Evolutionary conservation across 2,113 vertebrate genomes (phyloP), one percentile per base, ranked within the genome.

Genomic region (Pelvicachromis taeniatus): DNA sequence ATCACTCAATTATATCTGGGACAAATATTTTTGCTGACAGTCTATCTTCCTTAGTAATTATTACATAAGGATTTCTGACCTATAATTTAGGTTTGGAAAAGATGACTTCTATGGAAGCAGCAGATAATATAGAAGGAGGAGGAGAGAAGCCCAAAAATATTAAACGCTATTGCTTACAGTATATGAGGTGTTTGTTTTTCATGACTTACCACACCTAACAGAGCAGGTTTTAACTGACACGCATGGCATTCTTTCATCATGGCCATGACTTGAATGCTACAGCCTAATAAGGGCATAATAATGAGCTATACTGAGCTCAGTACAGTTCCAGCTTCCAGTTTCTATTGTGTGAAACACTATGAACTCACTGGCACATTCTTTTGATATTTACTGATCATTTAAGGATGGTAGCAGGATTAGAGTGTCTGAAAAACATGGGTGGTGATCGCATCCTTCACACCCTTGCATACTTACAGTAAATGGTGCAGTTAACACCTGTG

Each of bases 51-150:
- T 87, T 53, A 48, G 84, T 82, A 70, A 88, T 88, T 87, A 87
- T 92, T 92, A 88, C 80, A 58, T 88, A 83, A 88, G 79, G 19
- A 42, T 26, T 54, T 73, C 80, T 8, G 75, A 59, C 50, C 87
- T 92, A 83, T 93, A 90, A 95, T 93, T 95, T 91, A 56, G 84
- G 85, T 86, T 93, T 78, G 21, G 61, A 77, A 77, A 75, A 81
- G 79, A 23, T 13, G 50, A 63, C 70, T 77, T 90, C 19, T 89
- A 81, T 61, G 61, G 56, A 80, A 65, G 82, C 78, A 79, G 84
- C 75, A 78, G 58, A 92, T 89, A 83, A 81, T 16, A 23, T 55
- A 52, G 6, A 16, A 85, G 33, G 9, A 85, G 40, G n/a, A 58
- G 61, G 23, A 83, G 63, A 73, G 42, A 68, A 55, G 42, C 52